phyloP scores from a whole-genome alignment of 2,113 vertebrate genomes.

The Trinectes maculatus region DNA sequence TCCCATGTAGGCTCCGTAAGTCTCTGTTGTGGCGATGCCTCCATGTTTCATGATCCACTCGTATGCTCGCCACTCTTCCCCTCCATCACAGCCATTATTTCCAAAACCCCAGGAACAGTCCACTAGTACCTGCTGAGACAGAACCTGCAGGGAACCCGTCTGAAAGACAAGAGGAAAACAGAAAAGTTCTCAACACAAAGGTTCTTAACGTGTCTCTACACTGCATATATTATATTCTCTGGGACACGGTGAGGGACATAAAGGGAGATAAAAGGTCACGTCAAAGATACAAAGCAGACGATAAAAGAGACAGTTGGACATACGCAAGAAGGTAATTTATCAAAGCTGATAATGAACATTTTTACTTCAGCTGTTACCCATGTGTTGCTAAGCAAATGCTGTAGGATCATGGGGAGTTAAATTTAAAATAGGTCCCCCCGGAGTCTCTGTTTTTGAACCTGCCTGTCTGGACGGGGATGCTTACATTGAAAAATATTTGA shows the following conservation, averaged over 20 bases:
- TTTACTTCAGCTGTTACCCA: slow-evolving; percentile 24
- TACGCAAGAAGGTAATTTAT: background rate
- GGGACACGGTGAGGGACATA: too few relatives aligned
- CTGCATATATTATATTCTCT: background rate
- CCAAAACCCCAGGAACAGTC: slow-evolving; percentile 88
- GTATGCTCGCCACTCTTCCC: slow-evolving; percentile 85
- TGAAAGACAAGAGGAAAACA: slow-evolving; percentile 25
- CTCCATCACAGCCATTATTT: slow-evolving; percentile 85
- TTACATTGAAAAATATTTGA: background rate
- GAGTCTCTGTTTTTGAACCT: slow-evolving; percentile 47
- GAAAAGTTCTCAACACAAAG: background rate
- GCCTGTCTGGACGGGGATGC: slow-evolving; percentile 26
- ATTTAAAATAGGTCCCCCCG: slow-evolving; percentile 12
- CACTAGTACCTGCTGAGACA: slow-evolving; percentile 88
- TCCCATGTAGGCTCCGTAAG: slow-evolving; percentile 83
- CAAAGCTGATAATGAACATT: background rate
- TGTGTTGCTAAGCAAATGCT: slow-evolving; percentile 8
- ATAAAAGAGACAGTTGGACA: background rate
- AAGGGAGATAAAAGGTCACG: background rate
- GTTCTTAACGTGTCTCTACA: background rate
- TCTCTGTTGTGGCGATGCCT: slow-evolving; percentile 84
- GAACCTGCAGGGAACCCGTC: slow-evolving; percentile 79
- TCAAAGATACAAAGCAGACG: background rate
- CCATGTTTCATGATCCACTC: slow-evolving; percentile 88
- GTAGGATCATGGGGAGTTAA: slow-evolving; percentile 2